Evolutionary conservation across 2,888 invertebrate genomes (phyloP).

Genomic region (Amphimallon solstitiale): DNA sequence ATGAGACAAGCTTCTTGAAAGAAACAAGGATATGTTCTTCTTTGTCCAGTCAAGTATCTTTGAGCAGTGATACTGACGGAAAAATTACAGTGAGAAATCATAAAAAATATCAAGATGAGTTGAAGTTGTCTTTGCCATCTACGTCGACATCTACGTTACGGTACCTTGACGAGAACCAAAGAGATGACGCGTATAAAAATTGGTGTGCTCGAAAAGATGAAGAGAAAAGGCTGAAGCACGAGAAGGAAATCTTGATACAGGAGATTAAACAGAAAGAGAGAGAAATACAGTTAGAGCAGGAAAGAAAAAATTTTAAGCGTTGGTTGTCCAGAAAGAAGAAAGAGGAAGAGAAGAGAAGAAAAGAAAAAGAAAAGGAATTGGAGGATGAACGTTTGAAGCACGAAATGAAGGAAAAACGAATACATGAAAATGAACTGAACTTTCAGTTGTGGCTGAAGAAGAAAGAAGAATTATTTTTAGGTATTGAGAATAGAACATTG

Average conservation of each 20-base stretch:
- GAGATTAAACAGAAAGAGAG: constrained; percentile 58
- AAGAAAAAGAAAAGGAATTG: constrained; percentile 55
- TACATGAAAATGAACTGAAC: constrained; percentile 53
- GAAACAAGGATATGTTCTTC: constrained; percentile 8
- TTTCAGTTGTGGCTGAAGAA: constrained; percentile 66
- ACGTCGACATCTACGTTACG: constrained; percentile 38
- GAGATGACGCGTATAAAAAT: constrained; percentile 64
- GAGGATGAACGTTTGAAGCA: constrained; percentile 53
- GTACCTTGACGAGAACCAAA: constrained; percentile 57
- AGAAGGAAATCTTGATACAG: constrained; percentile 51
- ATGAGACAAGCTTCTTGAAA: constrained; percentile 16
- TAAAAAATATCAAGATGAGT: constrained; percentile 39
- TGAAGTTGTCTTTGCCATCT: constrained; percentile 45
- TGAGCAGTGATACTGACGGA: constrained; percentile 34
- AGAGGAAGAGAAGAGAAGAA: constrained; percentile 62
- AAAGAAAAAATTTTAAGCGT: constrained; percentile 61
- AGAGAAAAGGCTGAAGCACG: constrained; percentile 54
- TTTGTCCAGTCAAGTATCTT: constrained; percentile 27
- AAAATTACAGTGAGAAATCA: constrained; percentile 38
- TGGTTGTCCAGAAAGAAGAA: constrained; percentile 57
- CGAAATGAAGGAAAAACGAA: constrained; percentile 57
- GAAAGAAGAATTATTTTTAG: constrained; percentile 70
- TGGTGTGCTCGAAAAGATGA: constrained; percentile 66
- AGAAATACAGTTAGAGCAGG: constrained; percentile 57
- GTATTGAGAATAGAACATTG: too few species aligned